Evolutionary conservation across 2,113 vertebrate species (phyloP).

Genomic region (Zosterops japonicus): DNA sequence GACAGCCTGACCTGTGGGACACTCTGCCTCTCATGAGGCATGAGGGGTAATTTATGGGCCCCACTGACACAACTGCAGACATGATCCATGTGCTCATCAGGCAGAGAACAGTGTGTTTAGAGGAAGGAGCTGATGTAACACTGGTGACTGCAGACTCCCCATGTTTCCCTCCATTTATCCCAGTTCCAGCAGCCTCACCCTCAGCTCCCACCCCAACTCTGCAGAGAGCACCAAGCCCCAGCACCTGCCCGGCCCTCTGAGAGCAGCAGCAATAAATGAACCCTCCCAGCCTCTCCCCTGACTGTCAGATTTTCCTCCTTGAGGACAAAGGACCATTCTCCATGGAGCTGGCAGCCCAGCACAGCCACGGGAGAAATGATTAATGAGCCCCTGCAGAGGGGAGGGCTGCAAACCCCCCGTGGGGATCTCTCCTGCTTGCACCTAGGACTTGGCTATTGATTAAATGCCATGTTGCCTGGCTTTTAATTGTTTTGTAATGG

Average conservation of each 20-base stretch:
- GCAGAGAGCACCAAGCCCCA: rapidly evolving
- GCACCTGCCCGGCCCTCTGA: background rate
- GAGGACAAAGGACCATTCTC: background rate
- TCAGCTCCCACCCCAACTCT: background rate
- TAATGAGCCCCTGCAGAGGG: background rate
- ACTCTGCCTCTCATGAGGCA: background rate
- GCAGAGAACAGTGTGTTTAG: background rate
- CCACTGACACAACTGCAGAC: background rate
- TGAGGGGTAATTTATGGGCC: rapidly evolving
- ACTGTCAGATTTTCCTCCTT: background rate
- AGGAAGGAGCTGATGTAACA: rapidly evolving
- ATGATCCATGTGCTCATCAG: rapidly evolving
- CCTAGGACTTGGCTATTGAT: background rate
- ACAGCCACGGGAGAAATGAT: background rate
- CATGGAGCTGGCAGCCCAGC: background rate
- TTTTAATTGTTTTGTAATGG: slow-evolving; percentile 44
- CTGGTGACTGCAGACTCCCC: background rate
- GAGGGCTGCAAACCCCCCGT: background rate
- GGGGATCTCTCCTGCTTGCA: background rate
- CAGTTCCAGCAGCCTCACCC: rapidly evolving
- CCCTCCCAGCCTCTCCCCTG: background rate
- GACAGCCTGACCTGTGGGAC: background rate
- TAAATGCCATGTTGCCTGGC: background rate
- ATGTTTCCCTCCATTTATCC: background rate
- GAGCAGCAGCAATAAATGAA: background rate